Percentiles rank a stretch among this genome's conserved stretches.
Evolutionary conservation across 2,113 vertebrate genomes (phyloP).

Genomic region (Pomatostomus ruficeps): DNA sequence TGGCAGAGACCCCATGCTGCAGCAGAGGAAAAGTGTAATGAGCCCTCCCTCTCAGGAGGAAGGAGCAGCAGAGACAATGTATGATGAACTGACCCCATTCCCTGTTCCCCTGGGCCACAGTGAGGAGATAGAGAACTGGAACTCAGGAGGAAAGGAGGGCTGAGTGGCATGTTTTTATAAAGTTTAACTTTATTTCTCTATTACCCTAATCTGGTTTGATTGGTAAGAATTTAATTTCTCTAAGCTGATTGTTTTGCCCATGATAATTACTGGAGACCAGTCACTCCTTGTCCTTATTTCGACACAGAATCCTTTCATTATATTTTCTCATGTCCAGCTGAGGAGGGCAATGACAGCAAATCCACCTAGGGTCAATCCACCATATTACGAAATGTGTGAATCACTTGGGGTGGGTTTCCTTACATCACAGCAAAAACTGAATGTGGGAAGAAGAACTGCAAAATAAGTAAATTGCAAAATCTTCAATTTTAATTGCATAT

Average conservation of each 20-base stretch:
- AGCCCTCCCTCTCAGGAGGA: fast-evolving
- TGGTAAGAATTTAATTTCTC: neutral
- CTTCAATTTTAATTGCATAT: neutral
- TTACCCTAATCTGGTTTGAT: neutral
- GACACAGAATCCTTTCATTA: fast-evolving
- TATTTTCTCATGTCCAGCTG: neutral
- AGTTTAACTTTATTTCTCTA: neutral
- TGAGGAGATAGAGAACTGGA: neutral
- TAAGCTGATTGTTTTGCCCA: neutral
- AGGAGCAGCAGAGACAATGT: neutral
- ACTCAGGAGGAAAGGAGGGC: neutral
- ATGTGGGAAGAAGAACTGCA: neutral
- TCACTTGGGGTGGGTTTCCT: neutral
- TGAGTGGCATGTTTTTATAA: too few relatives aligned
- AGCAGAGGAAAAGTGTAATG: neutral
- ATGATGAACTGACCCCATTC: neutral
- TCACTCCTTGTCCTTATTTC: neutral
- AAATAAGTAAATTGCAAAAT: neutral
- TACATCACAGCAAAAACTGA: neutral
- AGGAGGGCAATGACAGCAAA: neutral
- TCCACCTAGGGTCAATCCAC: neutral
- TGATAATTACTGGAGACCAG: neutral
- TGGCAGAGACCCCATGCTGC: fast-evolving
- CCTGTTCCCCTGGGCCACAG: too few relatives aligned
- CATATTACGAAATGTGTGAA: fast-evolving